phyloP scores from a whole-genome alignment of 1,140 invertebrate genomes.

The Trachelipus rathkii region DNA sequence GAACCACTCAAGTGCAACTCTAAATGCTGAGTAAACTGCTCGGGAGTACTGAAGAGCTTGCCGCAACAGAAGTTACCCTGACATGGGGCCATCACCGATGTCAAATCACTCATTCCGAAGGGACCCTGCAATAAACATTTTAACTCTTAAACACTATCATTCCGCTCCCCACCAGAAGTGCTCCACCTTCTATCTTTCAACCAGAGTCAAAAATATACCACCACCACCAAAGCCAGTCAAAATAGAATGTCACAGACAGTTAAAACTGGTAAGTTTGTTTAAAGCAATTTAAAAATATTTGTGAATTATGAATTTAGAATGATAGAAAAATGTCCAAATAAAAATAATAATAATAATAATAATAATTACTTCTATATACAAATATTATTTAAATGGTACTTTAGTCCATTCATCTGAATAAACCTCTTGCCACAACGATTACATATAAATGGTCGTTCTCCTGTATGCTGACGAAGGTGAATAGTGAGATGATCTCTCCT shows the following conservation, averaged over 20 bases:
- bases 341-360: too few species aligned
- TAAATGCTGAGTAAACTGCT: background rate
- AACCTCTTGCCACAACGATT: slow-evolving; percentile 57
- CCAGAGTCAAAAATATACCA: too few species aligned
- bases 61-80: background rate
- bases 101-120: background rate
- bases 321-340: too few species aligned
- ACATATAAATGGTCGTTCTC: slow-evolving; percentile 58
- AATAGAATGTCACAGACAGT: too few species aligned
- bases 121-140: background rate
- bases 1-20: background rate
- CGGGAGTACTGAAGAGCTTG: background rate
- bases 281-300: too few species aligned
- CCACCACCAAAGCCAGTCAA: too few species aligned
- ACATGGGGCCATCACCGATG: too few species aligned
- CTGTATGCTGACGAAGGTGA: slow-evolving; percentile 47
- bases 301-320: too few species aligned
- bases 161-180: too few species aligned
- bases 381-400: background rate
- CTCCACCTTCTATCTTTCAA: too few species aligned
- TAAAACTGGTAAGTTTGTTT: too few species aligned
- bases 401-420: slow-evolving; percentile 26
- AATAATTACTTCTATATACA: slow-evolving; percentile 6
- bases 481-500: slow-evolving; percentile 57
- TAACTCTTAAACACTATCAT: too few species aligned